Percentiles rank a stretch among this genome's conserved stretches.
Conservation (phyloP, 2,888 invertebrate genomes). For the Timema podura region DNA sequence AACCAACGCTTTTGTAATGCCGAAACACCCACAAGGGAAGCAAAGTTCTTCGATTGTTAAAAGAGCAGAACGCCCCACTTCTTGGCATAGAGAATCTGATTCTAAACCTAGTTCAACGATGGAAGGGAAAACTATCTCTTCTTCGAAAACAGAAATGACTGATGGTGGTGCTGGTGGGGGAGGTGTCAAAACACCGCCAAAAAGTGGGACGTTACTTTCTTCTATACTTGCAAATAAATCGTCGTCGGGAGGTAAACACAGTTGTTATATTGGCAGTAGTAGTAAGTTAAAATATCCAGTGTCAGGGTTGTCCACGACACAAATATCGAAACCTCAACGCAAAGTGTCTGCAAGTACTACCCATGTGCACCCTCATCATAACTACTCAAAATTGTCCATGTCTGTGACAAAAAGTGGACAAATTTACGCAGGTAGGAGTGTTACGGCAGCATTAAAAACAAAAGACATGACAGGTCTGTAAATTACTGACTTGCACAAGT, state of each 20-base stretch:
- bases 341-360: slow-evolving; percentile 41
- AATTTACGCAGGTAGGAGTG: no score
- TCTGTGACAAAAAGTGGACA: no score
- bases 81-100: slow-evolving; percentile 35
- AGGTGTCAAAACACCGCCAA: slow-evolving; percentile 16
- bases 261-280: slow-evolving; percentile 44
- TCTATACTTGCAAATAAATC: slow-evolving; percentile 19
- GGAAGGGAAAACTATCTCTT: slow-evolving; percentile 32
- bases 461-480: no score
- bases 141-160: slow-evolving; percentile 10
- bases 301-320: slow-evolving; percentile 58
- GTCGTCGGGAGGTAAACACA: slow-evolving; percentile 32
- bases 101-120: slow-evolving; percentile 25
- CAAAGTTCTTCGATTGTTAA: slow-evolving; percentile 30
- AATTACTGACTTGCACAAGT: no score
- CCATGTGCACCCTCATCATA: slow-evolving; percentile 29
- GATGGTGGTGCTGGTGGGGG: slow-evolving; percentile 3
- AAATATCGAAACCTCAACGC: slow-evolving; percentile 54
- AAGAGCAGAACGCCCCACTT: slow-evolving; percentile 29
- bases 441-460: no score
- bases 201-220: slow-evolving; percentile 19
- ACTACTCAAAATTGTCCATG: slow-evolving; percentile 1
- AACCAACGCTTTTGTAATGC: slow-evolving; percentile 80
- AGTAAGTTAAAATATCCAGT: slow-evolving; percentile 60
- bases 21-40: slow-evolving; percentile 51